Percentiles rank a stretch among this genome's conserved stretches.
phyloP scores from a whole-genome alignment of 2,888 invertebrate species.

The Brenthis daphne region DNA sequence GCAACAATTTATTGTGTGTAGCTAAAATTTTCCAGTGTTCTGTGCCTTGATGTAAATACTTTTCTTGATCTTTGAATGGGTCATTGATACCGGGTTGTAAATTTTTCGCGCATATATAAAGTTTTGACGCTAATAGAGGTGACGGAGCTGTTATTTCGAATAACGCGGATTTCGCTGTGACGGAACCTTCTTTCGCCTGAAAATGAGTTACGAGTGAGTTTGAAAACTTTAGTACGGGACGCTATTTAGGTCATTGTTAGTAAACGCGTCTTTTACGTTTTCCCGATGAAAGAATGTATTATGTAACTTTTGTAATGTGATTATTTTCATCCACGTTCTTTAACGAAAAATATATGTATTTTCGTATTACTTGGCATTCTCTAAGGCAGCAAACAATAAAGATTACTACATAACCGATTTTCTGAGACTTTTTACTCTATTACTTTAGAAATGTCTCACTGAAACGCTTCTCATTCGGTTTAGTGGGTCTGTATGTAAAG shows the following conservation, averaged over 20 bases:
- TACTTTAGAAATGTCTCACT: no score
- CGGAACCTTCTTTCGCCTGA: conserved; percentile 72
- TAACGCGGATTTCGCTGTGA: conserved; percentile 73
- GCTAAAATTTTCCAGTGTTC: conserved; percentile 83
- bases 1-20: conserved; percentile 86
- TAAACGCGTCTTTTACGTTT: not conserved
- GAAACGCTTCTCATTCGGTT: no score
- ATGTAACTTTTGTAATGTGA: not conserved
- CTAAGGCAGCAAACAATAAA: no score
- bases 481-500: no score
- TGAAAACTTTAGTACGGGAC: conserved; percentile 25
- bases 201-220: conserved; percentile 44
- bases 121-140: conserved; percentile 56
- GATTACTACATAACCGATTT: no score
- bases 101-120: conserved; percentile 82
- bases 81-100: conserved; percentile 51
- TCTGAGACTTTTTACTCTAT: no score
- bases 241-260: conserved; percentile 11
- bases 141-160: conserved; percentile 78
- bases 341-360: not conserved
- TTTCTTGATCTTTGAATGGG: conserved; percentile 61
- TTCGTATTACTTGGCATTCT: not conserved
- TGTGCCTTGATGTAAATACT: conserved; percentile 86
- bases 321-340: not conserved
- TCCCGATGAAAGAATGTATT: not conserved